Evolutionary conservation across 35 echinoderm and acorn worm genomes (phyloP).

Genomic region (Apostichopus japonicus): DNA sequence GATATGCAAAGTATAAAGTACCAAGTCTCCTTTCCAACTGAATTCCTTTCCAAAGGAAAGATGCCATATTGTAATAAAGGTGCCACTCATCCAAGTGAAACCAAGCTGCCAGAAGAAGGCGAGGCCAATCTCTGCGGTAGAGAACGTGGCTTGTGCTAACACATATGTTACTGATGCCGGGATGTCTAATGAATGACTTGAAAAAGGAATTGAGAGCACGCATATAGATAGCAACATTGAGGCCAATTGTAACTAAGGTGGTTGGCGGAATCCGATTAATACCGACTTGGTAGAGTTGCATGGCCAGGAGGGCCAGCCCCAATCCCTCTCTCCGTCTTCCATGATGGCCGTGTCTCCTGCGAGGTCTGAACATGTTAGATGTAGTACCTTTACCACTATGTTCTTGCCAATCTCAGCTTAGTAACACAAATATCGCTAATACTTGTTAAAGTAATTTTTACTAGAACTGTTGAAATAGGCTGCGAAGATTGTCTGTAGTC

Average conservation of each 20-base stretch:
- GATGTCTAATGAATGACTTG: constrained; percentile 50
- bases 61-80: constrained; percentile 95
- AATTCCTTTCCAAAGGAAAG: constrained; percentile 92
- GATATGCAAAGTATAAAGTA: constrained; percentile 84
- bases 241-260: constrained; percentile 76
- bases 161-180: constrained; percentile 76
- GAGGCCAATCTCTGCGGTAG: constrained; percentile 87
- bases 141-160: constrained; percentile 76
- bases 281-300: constrained; percentile 80
- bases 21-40: constrained; percentile 78
- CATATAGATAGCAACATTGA: constrained; percentile 81
- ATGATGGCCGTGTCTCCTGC: constrained; percentile 33
- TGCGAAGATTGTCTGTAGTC: too few relatives aligned
- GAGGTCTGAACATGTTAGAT: constrained; percentile 54
- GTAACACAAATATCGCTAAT: too few relatives aligned
- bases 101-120: constrained; percentile 89
- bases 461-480: too few relatives aligned
- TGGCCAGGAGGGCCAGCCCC: constrained; percentile 66
- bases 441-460: too few relatives aligned
- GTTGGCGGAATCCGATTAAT: constrained; percentile 72
- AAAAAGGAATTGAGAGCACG: constrained; percentile 69
- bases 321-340: constrained; percentile 62
- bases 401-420: too few relatives aligned
- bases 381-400: too few relatives aligned
- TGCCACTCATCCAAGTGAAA: constrained; percentile 96